Evolutionary conservation across 1,140 invertebrate genomes (phyloP), one percentile per base, ranked within the genome.

Genomic region (Leguminivora glycinivorella): DNA sequence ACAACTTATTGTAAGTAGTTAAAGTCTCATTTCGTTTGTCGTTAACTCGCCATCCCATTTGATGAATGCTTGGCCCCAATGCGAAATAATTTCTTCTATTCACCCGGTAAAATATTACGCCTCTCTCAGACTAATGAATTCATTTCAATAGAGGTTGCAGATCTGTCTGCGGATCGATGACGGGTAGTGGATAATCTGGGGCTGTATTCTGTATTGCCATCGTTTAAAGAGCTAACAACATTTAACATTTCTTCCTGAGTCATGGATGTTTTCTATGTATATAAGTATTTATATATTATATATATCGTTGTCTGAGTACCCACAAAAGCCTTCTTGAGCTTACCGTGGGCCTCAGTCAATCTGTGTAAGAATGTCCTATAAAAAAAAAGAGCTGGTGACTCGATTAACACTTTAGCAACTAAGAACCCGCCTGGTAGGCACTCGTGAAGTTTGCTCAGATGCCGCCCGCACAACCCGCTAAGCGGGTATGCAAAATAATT

Each of bases 81-180:
- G 72, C 71, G 79, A 82, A 82, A 81, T 80, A 76, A 82, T 82
- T 81, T 83, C 80, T 80, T 75, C 80, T 70, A 83, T 85, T 85
- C 80, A 83, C 75, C 72, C 70, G 73, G 79, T 83, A 83, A 83
- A 85, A 83, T 83, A 83, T 83, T 81, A 75, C 79, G 70, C 60
- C 69, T 82, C 78, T 80, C 74, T 76, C 77, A 70, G 74, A 83
- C 79, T 85, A 83, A 85, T 83, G 80, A 85, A 80, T 82, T 78
- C 80, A 77, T 80, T 81, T 83, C 75, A 78, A 78, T 79, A 70
- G 79, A 73, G 26, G 10, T 63, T 66, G 66, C 66, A 38, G 60
- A 70, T 70, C 52, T 47, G 17, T 69, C 38, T 34, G 38, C 70
- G 38, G 67, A 72, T 72, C 68, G 70, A 72, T 75, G 74, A 75